A percentile compares a stretch with the other conserved stretches of the same genome.
Conservation (phyloP, 2,113 vertebrate species). For the Heterotilapia buettikoferi region DNA sequence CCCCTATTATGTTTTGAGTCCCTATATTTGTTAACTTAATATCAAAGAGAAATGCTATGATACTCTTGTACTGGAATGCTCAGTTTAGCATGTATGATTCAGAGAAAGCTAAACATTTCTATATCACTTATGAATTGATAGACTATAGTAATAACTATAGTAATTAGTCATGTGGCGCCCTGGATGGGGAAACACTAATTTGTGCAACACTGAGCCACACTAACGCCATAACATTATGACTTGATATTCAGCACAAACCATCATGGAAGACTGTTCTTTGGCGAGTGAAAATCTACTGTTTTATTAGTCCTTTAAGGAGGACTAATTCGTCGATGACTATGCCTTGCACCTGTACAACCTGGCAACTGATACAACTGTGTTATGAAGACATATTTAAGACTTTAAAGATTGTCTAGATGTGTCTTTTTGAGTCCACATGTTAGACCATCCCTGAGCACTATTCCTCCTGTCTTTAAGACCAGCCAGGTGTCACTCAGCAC, state of each 20-base stretch:
- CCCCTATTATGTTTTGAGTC: not conserved
- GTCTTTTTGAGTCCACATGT: not conserved
- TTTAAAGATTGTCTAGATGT: not conserved
- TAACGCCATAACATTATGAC: not conserved
- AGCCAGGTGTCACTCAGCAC: slow-evolving; percentile 76
- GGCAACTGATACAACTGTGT: not conserved
- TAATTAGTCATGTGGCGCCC: not conserved
- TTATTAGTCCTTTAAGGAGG: not conserved
- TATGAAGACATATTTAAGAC: not conserved
- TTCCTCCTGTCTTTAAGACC: slow-evolving; percentile 55
- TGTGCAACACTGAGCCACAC: not conserved
- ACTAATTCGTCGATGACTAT: not conserved
- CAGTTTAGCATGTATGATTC: not conserved
- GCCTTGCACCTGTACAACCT: not conserved
- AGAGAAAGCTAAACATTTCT: not conserved
- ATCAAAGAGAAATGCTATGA: slow-evolving; percentile 14
- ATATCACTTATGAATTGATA: not conserved
- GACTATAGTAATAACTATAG: not conserved
- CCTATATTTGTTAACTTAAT: not conserved
- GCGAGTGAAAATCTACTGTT: not conserved
- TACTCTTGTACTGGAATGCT: not conserved
- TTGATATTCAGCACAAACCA: not conserved
- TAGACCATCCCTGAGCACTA: not conserved
- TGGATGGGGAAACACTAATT: not conserved
- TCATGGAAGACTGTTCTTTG: not conserved